Evolutionary conservation across 1,140 invertebrate genomes (phyloP).

Genomic region (Pantala flavescens): DNA sequence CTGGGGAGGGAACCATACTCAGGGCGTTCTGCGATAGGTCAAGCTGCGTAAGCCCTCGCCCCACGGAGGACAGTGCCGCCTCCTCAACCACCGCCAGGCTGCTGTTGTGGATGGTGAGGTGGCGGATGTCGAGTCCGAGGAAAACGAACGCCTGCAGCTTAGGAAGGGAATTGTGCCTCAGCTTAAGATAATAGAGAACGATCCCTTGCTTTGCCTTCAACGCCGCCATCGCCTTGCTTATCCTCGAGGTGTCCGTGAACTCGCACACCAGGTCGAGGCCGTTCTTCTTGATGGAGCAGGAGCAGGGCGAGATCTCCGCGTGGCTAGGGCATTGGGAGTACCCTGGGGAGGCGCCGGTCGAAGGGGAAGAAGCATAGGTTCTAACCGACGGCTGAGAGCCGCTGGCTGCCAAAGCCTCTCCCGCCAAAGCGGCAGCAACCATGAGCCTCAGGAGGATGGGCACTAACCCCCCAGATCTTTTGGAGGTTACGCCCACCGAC

Average conservation of each 20-base stretch:
- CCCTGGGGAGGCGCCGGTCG: neutral
- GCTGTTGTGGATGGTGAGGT: slow-evolving; percentile 77
- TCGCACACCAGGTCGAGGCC: slow-evolving; percentile 78
- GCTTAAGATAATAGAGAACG: slow-evolving; percentile 74
- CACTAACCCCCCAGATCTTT: too few species aligned
- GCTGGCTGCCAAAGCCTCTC: neutral
- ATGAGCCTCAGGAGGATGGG: neutral
- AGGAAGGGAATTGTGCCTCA: slow-evolving; percentile 69
- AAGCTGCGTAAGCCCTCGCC: slow-evolving; percentile 68
- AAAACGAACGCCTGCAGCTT: slow-evolving; percentile 70
- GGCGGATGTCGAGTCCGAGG: slow-evolving; percentile 73
- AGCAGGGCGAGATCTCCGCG: slow-evolving; percentile 62
- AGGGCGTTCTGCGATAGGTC: slow-evolving; percentile 73
- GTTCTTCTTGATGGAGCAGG: slow-evolving; percentile 71
- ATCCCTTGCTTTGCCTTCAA: slow-evolving; percentile 53
- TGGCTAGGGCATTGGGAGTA: slow-evolving; percentile 52
- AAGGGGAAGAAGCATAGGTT: neutral
- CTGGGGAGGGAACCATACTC: slow-evolving; percentile 61
- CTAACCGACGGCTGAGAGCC: neutral
- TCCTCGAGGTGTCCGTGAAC: slow-evolving; percentile 61
- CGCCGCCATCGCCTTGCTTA: slow-evolving; percentile 59
- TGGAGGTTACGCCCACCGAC: too few species aligned
- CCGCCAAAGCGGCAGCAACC: neutral
- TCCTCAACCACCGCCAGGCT: slow-evolving; percentile 77
- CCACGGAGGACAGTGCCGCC: slow-evolving; percentile 69